These are phyloP conservation scores for Enchytraeus crypticus DNA, from an alignment of 2,888 invertebrate species.

Conservation along the genomic window DNA sequence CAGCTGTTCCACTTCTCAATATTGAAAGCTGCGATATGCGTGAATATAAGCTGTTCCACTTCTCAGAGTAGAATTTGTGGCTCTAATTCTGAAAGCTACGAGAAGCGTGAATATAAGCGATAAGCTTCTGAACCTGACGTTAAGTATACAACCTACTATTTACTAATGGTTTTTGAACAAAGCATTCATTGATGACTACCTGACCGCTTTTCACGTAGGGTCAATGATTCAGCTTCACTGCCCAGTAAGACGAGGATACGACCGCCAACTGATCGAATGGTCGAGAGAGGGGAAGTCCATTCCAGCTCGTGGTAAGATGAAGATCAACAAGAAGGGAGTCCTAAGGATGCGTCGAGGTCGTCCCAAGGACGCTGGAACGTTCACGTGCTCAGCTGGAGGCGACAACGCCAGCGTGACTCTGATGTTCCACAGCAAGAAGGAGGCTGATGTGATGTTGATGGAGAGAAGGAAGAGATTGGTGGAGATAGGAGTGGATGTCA, in stretches of 20 bases:
- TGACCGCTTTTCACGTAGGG: too few relatives aligned
- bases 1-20: too few relatives aligned
- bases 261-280: constrained; percentile 37
- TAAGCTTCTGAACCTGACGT: too few relatives aligned
- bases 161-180: too few relatives aligned
- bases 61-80: too few relatives aligned
- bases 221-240: constrained; percentile 30
- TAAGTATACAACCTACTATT: too few relatives aligned
- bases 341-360: constrained; percentile 14
- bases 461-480: neutral
- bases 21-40: too few relatives aligned
- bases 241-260: constrained; percentile 31
- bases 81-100: too few relatives aligned
- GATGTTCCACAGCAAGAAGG: constrained; percentile 24
- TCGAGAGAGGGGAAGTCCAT: constrained; percentile 32
- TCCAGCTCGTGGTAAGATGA: constrained; percentile 10
- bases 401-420: constrained; percentile 33
- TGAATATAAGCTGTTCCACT: too few relatives aligned
- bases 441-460: neutral
- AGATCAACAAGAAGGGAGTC: constrained; percentile 9
- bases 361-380: constrained; percentile 31
- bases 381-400: constrained; percentile 35
- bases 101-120: too few relatives aligned
- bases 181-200: too few relatives aligned
- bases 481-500: neutral